Conservation (phyloP, 1,140 invertebrate genomes). For the Mesaphorura yosii region DNA sequence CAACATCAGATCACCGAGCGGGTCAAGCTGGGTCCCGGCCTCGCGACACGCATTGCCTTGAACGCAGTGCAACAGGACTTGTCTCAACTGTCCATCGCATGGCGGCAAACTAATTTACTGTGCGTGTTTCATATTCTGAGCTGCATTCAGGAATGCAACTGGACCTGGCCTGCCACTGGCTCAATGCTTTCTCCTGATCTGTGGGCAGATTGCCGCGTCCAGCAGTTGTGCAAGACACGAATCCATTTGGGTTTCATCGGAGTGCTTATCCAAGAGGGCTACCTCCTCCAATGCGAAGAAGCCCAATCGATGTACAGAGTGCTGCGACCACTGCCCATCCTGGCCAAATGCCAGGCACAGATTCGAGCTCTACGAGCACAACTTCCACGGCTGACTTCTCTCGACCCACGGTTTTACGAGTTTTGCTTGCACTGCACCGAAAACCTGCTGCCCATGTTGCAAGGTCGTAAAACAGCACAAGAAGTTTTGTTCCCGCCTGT, state of each 20-base stretch:
- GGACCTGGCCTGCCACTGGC: background rate
- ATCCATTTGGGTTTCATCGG: background rate
- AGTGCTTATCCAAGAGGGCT: background rate
- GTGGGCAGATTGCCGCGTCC: background rate
- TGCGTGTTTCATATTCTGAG: background rate
- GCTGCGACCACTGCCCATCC: too few relatives aligned
- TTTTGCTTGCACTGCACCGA: background rate
- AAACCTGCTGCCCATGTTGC: constrained; percentile 5
- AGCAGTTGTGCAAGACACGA: background rate
- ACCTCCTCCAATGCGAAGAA: background rate
- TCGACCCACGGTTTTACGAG: too few relatives aligned
- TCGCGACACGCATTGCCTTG: too few relatives aligned
- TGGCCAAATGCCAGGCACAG: too few relatives aligned
- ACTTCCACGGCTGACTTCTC: too few relatives aligned
- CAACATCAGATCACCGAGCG: too few relatives aligned
- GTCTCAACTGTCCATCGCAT: too few relatives aligned
- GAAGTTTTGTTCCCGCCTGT: background rate
- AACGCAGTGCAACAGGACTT: too few relatives aligned
- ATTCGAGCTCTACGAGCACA: too few relatives aligned
- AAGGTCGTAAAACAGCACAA: background rate
- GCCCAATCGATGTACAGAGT: too few relatives aligned
- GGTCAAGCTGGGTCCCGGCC: too few relatives aligned
- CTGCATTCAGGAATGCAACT: background rate
- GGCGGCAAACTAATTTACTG: too few relatives aligned
- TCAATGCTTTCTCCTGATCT: background rate